phyloP scores from a whole-genome alignment of 2,888 invertebrate genomes.

The Sesamia inferens region DNA sequence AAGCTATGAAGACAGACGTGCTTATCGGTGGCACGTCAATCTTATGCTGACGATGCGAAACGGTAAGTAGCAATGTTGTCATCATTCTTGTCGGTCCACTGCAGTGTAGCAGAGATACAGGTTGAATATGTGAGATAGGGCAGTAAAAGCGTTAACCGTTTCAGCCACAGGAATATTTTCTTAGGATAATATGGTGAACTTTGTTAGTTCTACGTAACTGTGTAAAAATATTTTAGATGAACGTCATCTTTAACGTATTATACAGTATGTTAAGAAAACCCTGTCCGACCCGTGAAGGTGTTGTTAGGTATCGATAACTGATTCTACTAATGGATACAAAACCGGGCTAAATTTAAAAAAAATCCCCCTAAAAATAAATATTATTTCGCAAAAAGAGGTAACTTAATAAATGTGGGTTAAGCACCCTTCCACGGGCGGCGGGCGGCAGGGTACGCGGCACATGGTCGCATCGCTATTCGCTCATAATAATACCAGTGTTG shows the following conservation, averaged over 20 bases:
- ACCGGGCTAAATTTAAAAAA: too few relatives aligned
- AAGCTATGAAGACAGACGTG: constrained; percentile 55
- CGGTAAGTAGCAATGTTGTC: constrained; percentile 33
- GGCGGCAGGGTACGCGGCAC: too few relatives aligned
- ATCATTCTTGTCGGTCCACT: background rate
- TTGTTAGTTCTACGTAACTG: background rate
- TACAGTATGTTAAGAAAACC: too few relatives aligned
- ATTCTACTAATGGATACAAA: too few relatives aligned
- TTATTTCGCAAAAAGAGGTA: too few relatives aligned
- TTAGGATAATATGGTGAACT: background rate
- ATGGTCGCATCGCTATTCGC: too few relatives aligned
- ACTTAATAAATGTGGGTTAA: too few relatives aligned
- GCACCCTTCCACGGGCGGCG: too few relatives aligned
- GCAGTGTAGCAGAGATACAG: background rate
- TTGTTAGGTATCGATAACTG: too few relatives aligned
- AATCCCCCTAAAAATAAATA: too few relatives aligned
- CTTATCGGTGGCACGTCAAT: constrained; percentile 64
- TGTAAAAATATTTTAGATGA: background rate
- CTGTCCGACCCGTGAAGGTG: too few relatives aligned
- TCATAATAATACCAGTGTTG: too few relatives aligned
- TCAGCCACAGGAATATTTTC: background rate
- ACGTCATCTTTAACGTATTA: background rate
- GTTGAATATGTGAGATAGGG: background rate
- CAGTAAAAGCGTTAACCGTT: background rate
- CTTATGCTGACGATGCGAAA: constrained; percentile 56